Evolutionary conservation across 2,113 vertebrate genomes (phyloP).

Genomic region (Thunnus thynnus): DNA sequence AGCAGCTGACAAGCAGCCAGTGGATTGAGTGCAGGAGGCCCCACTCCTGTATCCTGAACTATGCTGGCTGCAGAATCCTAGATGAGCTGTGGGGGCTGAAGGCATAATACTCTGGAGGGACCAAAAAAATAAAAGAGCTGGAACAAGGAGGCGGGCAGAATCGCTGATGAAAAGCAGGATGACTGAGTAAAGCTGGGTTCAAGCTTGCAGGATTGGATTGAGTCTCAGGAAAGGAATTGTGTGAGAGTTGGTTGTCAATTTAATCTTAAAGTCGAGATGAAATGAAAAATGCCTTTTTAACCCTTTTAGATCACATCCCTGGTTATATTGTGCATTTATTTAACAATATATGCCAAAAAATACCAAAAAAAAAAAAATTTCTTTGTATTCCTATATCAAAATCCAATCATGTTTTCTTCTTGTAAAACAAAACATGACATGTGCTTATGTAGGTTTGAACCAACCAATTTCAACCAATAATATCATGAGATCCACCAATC

Average conservation of each 20-base stretch:
- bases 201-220: conserved; percentile 1
- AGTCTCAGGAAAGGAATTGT: background rate
- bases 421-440: no score
- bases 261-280: background rate
- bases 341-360: no score
- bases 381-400: no score
- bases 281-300: no score
- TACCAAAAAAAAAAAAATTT: no score
- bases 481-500: no score
- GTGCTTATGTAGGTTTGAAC: no score
- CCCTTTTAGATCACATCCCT: no score
- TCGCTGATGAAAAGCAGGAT: background rate
- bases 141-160: background rate
- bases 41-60: conserved; percentile 16
- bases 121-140: conserved; percentile 25
- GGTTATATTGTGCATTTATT: no score
- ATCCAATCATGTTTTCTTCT: no score
- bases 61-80: conserved; percentile 39
- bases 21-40: background rate
- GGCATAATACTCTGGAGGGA: conserved; percentile 19
- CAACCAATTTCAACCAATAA: no score
- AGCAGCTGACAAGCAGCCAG: conserved; percentile 5
- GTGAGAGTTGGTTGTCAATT: background rate
- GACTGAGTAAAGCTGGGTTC: background rate
- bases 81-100: conserved; percentile 40